Conservation (phyloP, 2,888 invertebrate species). For the Capitulum mitella region DNA sequence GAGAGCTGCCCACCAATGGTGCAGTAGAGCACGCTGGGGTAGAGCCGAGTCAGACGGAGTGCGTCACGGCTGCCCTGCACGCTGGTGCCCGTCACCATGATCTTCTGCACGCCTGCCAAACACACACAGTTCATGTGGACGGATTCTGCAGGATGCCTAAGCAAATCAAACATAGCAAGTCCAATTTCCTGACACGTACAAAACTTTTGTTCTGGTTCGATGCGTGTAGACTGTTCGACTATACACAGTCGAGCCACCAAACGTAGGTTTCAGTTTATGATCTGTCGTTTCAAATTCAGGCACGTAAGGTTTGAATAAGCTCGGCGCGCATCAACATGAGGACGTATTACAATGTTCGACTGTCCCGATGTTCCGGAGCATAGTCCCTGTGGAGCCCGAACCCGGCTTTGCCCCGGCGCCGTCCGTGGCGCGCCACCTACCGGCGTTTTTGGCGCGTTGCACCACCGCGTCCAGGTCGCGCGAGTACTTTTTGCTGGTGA, state of each 20-base stretch:
- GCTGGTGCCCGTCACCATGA: slow-evolving; percentile 87
- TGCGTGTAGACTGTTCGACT: no score
- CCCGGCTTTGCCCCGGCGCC: neutral
- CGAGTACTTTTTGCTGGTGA: slow-evolving; percentile 86
- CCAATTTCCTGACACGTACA: no score
- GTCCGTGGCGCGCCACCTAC: slow-evolving; percentile 46
- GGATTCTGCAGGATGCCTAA: no score
- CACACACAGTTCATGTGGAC: no score
- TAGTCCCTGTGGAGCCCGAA: neutral
- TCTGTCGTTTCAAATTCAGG: no score
- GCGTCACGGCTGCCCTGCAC: slow-evolving; percentile 85
- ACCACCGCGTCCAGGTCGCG: slow-evolving; percentile 86
- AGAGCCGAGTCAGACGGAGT: slow-evolving; percentile 74
- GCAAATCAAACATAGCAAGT: no score
- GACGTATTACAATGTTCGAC: no score
- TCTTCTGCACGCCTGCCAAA: slow-evolving; percentile 69
- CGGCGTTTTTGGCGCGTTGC: slow-evolving; percentile 85
- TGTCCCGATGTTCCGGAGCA: neutral
- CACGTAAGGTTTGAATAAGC: no score
- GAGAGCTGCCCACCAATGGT: slow-evolving; percentile 78
- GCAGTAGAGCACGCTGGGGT: slow-evolving; percentile 81
- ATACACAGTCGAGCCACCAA: no score
- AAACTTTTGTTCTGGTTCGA: no score
- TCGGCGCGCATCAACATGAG: no score
- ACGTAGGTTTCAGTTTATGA: no score